phyloP scores from a whole-genome alignment of 2,888 invertebrate species.

The Dryobota labecula region DNA sequence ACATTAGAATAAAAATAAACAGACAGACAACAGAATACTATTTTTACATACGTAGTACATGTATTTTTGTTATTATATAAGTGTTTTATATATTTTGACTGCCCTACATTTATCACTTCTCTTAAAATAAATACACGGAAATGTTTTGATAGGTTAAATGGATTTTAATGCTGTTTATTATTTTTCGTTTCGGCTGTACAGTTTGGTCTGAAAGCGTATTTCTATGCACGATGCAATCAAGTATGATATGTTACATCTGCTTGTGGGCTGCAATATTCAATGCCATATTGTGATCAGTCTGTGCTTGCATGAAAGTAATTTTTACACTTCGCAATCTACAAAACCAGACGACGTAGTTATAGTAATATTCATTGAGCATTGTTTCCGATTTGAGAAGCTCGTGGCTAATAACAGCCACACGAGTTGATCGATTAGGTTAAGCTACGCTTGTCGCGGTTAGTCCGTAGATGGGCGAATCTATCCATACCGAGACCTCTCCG shows the following conservation, averaged over 20 bases:
- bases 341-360: too few relatives aligned
- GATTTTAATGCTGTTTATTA: conserved; percentile 41
- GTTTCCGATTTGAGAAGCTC: too few relatives aligned
- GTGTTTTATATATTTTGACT: conserved; percentile 25
- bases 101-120: conserved; percentile 42
- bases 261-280: neutral
- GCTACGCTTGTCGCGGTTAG: too few relatives aligned
- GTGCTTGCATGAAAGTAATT: neutral
- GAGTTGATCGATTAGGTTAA: too few relatives aligned
- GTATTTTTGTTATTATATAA: conserved; percentile 35
- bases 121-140: conserved; percentile 46
- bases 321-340: neutral
- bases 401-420: too few relatives aligned
- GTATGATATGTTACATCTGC: conserved; percentile 1
- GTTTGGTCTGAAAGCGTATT: conserved; percentile 1
- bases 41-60: conserved; percentile 22
- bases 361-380: too few relatives aligned
- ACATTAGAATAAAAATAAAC: conserved; percentile 43
- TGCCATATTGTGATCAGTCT: neutral
- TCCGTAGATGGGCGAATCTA: too few relatives aligned
- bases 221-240: conserved; percentile 2
- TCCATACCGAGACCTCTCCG: too few relatives aligned
- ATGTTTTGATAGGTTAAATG: conserved; percentile 43
- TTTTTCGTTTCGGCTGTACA: neutral
- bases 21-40: conserved; percentile 12